Evolutionary conservation across 2,797 vertebrate genomes (phyloP), one percentile per base, ranked within the genome.

Genomic region (Acipenser transmontanus): DNA sequence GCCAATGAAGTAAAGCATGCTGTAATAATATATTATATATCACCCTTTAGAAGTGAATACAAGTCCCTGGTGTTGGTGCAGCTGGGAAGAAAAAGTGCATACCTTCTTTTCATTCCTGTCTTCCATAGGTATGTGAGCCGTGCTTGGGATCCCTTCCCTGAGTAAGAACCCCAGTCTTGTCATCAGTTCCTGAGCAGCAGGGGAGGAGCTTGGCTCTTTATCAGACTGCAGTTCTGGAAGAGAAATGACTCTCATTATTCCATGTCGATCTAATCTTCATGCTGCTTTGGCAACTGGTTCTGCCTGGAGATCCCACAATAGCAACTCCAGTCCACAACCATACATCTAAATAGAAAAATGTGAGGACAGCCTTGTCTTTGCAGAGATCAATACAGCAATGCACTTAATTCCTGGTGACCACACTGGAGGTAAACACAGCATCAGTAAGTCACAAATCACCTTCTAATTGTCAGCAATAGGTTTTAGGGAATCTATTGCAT

Each of bases 161-260:
- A 99, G 90, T 83, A 98, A 91, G 90, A 99, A 98, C 67, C 96
- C 97, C 85, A 98, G 78, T 81, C 97, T 93, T 81, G 96, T 99
- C 96, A 99, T 98, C 91, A 99, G 80, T 88, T 99, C 97, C 84
- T 98, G 96, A 85, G 94, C 94, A 84, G 97, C 96, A 72, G 95
- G 95, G 50, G 96, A 96, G 91, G 95, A 93, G 90, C 88, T 89
- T 8, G 88, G 83, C 78, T 92, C 91, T 85, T 91, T 93, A 80
- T 93, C 89, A 12, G 85, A 76, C 74, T 91, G 93, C 78, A 88
- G 87, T 88, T 94, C 92, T 93, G 81, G 64, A 78, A 71, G 71
- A 81, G 67, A 80, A 81, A 69, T 20, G 54, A 47, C 62, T 48
- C 7, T 6, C n/a, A 49, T 69, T 69, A 69, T 57, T 20, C 8